These are phyloP conservation scores for Plecturocebus donacophilus DNA, from an alignment of 2,113 vertebrate species.

Conservation along the genomic window DNA sequence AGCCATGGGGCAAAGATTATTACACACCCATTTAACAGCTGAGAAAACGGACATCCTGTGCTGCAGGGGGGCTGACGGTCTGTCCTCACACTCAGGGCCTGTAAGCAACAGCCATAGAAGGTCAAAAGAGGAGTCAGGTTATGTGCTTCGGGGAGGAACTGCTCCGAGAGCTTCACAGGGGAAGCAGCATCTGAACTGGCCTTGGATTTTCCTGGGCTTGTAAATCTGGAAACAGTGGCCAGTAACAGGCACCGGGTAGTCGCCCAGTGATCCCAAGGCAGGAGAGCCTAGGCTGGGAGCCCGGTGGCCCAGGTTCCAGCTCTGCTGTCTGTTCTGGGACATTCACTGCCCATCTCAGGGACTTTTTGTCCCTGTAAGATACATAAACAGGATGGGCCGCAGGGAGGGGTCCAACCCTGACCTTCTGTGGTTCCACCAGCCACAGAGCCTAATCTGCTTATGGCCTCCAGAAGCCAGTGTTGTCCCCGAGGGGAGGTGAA, in stretches of 20 bases:
- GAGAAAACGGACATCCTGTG: neutral
- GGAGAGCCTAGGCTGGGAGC: too few relatives aligned
- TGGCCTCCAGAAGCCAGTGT: neutral
- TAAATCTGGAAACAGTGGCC: neutral
- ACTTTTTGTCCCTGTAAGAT: neutral
- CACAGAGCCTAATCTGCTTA: rapidly evolving
- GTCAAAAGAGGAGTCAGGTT: neutral
- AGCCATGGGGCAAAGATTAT: neutral
- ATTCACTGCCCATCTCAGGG: too few relatives aligned
- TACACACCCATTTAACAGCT: neutral
- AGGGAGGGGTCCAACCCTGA: neutral
- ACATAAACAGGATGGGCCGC: neutral
- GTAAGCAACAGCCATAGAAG: too few relatives aligned
- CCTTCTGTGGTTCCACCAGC: neutral
- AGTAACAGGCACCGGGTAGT: neutral
- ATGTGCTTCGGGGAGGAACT: neutral
- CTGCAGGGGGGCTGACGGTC: neutral
- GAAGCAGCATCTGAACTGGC: neutral
- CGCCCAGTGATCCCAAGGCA: neutral
- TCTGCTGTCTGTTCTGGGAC: rapidly evolving
- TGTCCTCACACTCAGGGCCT: rapidly evolving
- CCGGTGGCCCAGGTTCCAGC: neutral
- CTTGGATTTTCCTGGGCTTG: neutral
- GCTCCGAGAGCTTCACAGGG: neutral
- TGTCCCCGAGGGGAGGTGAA: neutral